Percentiles rank a stretch among this genome's conserved stretches.
These are phyloP conservation scores for Microvelia longipes DNA, from an alignment of 1,140 invertebrate genomes.

Conservation along the genomic window DNA sequence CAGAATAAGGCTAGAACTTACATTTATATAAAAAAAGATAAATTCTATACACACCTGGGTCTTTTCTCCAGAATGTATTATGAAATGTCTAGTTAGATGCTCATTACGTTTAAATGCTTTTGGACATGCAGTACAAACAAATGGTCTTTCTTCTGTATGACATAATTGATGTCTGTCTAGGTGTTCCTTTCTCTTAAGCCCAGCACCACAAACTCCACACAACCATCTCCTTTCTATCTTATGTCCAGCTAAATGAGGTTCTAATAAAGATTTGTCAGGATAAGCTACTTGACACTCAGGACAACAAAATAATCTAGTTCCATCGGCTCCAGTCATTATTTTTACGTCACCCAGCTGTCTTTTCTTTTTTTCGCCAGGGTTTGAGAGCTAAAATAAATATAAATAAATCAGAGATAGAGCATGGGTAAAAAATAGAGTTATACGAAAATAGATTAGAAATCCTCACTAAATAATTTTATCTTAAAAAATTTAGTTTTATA, in stretches of 20 bases:
- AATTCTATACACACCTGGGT: conserved; percentile 37
- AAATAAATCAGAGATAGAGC: not conserved
- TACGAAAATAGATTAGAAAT: no score
- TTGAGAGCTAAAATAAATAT: conserved; percentile 14
- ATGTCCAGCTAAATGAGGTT: conserved; percentile 56
- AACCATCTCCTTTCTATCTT: conserved; percentile 56
- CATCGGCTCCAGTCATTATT: conserved; percentile 53
- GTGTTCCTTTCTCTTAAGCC: conserved; percentile 62
- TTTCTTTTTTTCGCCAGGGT: conserved; percentile 31
- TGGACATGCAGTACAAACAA: conserved; percentile 55
- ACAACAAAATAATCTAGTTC: conserved; percentile 55
- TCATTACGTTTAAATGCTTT: conserved; percentile 64
- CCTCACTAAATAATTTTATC: no score
- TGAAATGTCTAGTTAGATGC: conserved; percentile 59
- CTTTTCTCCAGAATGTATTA: conserved; percentile 66
- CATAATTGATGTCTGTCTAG: conserved; percentile 59
- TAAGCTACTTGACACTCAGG: conserved; percentile 65
- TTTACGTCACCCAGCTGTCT: conserved; percentile 54
- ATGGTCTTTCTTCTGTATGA: conserved; percentile 60
- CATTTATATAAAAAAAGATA: not conserved
- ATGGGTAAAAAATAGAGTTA: no score
- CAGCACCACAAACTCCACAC: conserved; percentile 42
- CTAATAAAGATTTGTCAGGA: conserved; percentile 54
- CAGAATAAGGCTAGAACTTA: no score
- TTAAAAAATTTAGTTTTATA: no score